These are phyloP conservation scores for Borostomias antarcticus DNA, from an alignment of 2,797 vertebrate species.

Conservation along the genomic window DNA sequence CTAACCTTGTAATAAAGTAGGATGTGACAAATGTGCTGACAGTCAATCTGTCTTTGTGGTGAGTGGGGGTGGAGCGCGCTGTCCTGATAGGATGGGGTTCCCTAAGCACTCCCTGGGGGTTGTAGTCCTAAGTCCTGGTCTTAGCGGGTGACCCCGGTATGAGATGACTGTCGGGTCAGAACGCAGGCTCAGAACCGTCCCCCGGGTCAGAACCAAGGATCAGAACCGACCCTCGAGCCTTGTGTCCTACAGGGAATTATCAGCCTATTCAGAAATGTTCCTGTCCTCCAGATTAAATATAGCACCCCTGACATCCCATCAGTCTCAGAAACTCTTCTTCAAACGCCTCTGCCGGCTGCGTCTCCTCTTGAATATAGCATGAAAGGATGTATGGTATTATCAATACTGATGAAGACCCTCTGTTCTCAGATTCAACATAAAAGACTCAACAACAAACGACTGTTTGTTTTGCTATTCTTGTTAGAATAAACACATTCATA, in stretches of 20 bases:
- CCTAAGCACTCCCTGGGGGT: conserved; percentile 12
- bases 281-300: conserved; percentile 34
- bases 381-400: background rate
- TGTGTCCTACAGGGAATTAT: conserved; percentile 27
- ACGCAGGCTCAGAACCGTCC: background rate
- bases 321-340: conserved; percentile 1
- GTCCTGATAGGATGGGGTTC: conserved; percentile 32
- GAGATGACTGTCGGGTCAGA: background rate
- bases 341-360: conserved; percentile 4
- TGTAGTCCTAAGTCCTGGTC: background rate
- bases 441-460: no score
- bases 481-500: background rate
- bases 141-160: background rate
- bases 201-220: no score
- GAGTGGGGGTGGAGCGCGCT: conserved; percentile 30
- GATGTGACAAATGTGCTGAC: conserved; percentile 58
- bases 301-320: conserved; percentile 24
- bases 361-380: background rate
- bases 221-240: conserved; percentile 8
- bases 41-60: conserved; percentile 49
- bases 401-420: background rate
- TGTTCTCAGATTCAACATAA: no score
- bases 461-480: background rate
- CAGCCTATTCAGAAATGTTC: conserved; percentile 15
- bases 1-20: conserved; percentile 66